Evolutionary conservation across 2,888 invertebrate genomes (phyloP), one percentile per base, ranked within the genome.

Genomic region (Microplitis deprimator): DNA sequence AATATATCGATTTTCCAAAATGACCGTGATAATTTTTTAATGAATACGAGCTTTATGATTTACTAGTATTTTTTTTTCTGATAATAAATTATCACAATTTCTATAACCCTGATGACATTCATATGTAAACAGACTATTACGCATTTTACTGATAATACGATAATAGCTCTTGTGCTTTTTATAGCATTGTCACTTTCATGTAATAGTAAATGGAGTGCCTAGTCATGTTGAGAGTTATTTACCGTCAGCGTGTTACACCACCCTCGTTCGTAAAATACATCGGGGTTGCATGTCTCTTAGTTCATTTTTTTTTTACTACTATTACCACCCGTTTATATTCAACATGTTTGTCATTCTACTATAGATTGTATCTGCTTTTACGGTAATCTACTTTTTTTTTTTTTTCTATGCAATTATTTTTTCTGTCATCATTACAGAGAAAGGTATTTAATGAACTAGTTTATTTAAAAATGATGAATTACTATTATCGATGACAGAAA

Each of bases 401-500:
- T 41, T 7, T 6, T 41, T 41, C 50, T 1, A 13, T 50, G 8
- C 13, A 10, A 10, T 50, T 50, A 10, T 1, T 50, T 50, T 8
- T 13, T 50, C 50, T 10, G 4, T 13, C 10, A 10, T 50, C 50
- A 50, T 50, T 50, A 50, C 10, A 50, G 10, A 10, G 50, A 50
- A 29, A 29, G 29, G 29, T 13, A 50, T 50, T 50, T 39, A 68
- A 68, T 40, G 68, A 40, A 40, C 38, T 68, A 40, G 39, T 68
- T 39, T n/a, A 68, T 17, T 39, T 40, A 68, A 38, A 10, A 38
- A 5, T 16, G 16, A 40, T 39, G 5, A 38, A 38, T 40, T n/a
- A n/a, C 39, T 38, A 68, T 68, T 68, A 39, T 68, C 16, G 39
- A 38, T 39, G 40, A 68, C 8, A 29, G 20, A 29, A 67, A 67